These are phyloP conservation scores for Odobenus rosmarus DNA, from an alignment of 2,113 vertebrate species.

Conservation along the genomic window DNA sequence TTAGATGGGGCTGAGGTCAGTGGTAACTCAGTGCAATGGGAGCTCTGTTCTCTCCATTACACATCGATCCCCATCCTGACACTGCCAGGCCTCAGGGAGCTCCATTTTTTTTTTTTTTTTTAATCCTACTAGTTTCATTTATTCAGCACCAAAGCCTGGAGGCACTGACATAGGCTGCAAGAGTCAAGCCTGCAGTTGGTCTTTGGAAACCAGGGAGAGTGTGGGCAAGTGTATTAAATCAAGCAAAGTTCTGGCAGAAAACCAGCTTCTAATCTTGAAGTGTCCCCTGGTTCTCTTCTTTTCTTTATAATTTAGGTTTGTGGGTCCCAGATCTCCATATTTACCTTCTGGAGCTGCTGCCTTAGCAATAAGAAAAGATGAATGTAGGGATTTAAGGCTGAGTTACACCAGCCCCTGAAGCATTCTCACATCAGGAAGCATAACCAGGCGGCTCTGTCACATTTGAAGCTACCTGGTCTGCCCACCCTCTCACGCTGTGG, in stretches of 20 bases:
- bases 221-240: background rate
- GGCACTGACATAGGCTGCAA: background rate
- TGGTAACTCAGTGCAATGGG: background rate
- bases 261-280: conserved; percentile 22
- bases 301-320: conserved; percentile 49
- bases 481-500: background rate
- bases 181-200: conserved; percentile 9
- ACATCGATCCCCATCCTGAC: background rate
- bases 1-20: background rate
- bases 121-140: conserved; percentile 14
- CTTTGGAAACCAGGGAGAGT: conserved; percentile 50
- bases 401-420: background rate
- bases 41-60: conserved; percentile 4
- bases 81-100: background rate
- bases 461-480: background rate
- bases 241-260: conserved; percentile 49
- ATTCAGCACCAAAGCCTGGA: background rate
- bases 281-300: conserved; percentile 33
- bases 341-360: background rate
- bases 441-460: background rate
- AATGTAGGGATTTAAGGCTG: background rate
- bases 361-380: background rate
- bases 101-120: background rate
- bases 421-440: background rate
- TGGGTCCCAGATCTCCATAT: background rate